phyloP scores from a whole-genome alignment of 2,888 invertebrate species.

The Orgyia antiqua region DNA sequence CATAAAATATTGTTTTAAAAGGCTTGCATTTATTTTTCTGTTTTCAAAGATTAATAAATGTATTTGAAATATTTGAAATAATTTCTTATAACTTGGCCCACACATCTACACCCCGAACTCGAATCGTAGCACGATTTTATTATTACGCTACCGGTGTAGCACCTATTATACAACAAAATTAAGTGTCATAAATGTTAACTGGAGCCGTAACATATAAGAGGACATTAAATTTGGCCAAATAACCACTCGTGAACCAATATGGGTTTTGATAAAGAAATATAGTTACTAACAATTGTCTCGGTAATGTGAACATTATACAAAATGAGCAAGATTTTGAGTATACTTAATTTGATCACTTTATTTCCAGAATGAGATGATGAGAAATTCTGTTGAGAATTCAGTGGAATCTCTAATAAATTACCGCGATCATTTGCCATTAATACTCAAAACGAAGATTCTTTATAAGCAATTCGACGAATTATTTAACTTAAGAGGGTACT shows the following conservation, averaged over 20 bases:
- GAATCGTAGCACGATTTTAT: conserved; percentile 55
- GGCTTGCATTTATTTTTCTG: no score
- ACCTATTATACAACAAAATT: conserved; percentile 59
- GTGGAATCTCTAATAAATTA: no score
- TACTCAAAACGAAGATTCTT: no score
- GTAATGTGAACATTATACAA: conserved; percentile 10
- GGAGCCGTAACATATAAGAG: conserved; percentile 52
- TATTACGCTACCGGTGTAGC: conserved; percentile 55
- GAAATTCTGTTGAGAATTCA: no score
- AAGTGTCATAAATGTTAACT: conserved; percentile 72
- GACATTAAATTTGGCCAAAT: conserved; percentile 47
- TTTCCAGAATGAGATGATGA: conserved; percentile 11
- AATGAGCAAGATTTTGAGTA: conserved; percentile 14
- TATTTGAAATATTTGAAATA: no score
- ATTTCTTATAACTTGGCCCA: conserved; percentile 14
- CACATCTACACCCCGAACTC: conserved; percentile 41
- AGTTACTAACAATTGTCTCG: conserved; percentile 24
- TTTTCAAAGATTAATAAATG: no score
- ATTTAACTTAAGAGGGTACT: no score
- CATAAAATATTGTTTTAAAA: no score
- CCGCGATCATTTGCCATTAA: neutral
- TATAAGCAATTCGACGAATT: no score
- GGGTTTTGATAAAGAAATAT: conserved; percentile 26
- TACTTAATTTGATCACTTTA: conserved; percentile 22
- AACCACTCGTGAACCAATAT: conserved; percentile 30